Evolutionary conservation across 2,797 vertebrate genomes (phyloP).

Genomic region (Darevskia nairensis): DNA sequence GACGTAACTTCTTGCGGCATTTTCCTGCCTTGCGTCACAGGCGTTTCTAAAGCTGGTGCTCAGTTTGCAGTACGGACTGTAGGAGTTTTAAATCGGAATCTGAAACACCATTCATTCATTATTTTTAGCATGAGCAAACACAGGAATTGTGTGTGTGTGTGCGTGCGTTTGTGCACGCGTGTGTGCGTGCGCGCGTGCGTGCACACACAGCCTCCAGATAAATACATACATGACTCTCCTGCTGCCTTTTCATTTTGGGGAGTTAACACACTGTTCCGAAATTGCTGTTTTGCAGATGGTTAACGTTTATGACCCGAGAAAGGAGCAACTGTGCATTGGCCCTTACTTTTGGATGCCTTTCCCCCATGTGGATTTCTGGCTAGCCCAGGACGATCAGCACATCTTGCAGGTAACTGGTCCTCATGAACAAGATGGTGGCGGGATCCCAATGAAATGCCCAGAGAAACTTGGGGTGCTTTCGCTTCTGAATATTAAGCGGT

Average conservation of each 20-base stretch:
- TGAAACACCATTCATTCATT: neutral
- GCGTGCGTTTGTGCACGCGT: too few species aligned
- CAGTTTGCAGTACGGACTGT: neutral
- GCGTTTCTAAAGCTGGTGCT: neutral
- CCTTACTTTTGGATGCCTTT: slow-evolving; percentile 92
- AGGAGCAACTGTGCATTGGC: slow-evolving; percentile 85
- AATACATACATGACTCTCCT: neutral
- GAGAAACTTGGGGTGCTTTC: neutral
- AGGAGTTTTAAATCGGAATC: neutral
- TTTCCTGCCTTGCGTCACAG: neutral
- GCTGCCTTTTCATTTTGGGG: neutral
- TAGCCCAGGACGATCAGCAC: slow-evolving; percentile 88
- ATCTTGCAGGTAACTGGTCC: slow-evolving; percentile 88
- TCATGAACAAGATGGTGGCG: neutral
- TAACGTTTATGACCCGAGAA: slow-evolving; percentile 89
- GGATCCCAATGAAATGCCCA: too few species aligned
- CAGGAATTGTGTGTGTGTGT: neutral
- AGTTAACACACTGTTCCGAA: too few species aligned
- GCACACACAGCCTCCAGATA: neutral
- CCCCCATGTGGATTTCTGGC: slow-evolving; percentile 90
- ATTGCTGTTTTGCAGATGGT: slow-evolving; percentile 82
- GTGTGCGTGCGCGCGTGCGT: too few species aligned
- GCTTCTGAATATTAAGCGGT: neutral
- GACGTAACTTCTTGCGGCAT: neutral
- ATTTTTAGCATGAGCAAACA: neutral